Percentiles rank a stretch among this genome's conserved stretches.
These are phyloP conservation scores for Philopotamus ludificatus DNA, from an alignment of 1,140 invertebrate species.

Conservation along the genomic window DNA sequence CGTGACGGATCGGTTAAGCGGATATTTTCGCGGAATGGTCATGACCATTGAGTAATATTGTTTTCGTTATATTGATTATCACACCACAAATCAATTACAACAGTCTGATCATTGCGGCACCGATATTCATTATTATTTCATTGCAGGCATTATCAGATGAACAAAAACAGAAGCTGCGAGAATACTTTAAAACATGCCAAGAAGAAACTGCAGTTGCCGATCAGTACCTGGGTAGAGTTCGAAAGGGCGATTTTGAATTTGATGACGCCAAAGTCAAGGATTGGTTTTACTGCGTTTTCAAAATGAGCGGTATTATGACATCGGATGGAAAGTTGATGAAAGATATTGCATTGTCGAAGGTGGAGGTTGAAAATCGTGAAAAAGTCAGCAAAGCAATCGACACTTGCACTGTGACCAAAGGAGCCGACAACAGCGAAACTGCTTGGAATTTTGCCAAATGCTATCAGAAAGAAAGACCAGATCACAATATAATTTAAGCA, in stretches of 20 bases:
- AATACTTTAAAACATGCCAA: slow-evolving; percentile 6
- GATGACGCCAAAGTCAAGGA: slow-evolving; percentile 15
- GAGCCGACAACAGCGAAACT: neutral
- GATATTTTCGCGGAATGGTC: neutral
- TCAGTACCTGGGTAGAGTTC: slow-evolving; percentile 7
- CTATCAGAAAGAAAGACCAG: slow-evolving; percentile 14
- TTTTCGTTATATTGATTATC: neutral
- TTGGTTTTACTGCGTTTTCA: slow-evolving; percentile 15
- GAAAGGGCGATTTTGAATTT: slow-evolving; percentile 8
- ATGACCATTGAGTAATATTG: slow-evolving; percentile 6
- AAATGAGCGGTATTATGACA: slow-evolving; percentile 16
- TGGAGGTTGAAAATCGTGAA: slow-evolving; percentile 4
- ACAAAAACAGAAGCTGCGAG: slow-evolving; percentile 6
- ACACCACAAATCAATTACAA: too few species aligned
- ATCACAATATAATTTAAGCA: slow-evolving; percentile 6
- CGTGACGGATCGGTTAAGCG: neutral
- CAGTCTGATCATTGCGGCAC: neutral
- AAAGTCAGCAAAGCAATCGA: slow-evolving; percentile 24
- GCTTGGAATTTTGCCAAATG: slow-evolving; percentile 19
- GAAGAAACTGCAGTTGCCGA: slow-evolving; percentile 5
- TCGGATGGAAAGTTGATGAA: slow-evolving; percentile 18
- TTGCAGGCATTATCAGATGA: slow-evolving; percentile 19
- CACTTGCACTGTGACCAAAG: neutral
- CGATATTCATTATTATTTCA: neutral
- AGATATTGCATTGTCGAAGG: slow-evolving; percentile 22